These are phyloP conservation scores for Heterohyrax brucei DNA, from an alignment of 2,797 vertebrate genomes.

Conservation along the genomic window DNA sequence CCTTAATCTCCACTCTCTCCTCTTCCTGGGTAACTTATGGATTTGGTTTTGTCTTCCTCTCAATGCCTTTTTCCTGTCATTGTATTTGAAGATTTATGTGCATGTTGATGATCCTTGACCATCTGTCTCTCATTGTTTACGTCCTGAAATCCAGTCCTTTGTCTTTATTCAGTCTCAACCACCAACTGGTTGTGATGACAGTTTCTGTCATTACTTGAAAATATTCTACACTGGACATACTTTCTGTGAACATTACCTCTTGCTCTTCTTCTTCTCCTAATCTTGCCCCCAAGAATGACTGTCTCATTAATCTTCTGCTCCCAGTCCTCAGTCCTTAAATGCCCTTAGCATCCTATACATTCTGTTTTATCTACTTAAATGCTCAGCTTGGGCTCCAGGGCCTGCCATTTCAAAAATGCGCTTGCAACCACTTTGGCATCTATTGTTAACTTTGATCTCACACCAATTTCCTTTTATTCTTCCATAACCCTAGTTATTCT, in stretches of 20 bases:
- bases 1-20: background rate
- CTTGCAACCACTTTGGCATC: slow-evolving; percentile 50
- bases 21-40: background rate
- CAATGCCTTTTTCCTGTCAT: background rate
- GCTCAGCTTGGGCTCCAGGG: slow-evolving; percentile 45
- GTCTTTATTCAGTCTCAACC: background rate
- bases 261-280: background rate
- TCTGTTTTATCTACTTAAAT: slow-evolving; percentile 69
- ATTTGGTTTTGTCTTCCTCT: background rate
- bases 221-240: background rate
- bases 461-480: slow-evolving; percentile 72
- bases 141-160: background rate
- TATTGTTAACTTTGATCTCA: slow-evolving; percentile 71
- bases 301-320: slow-evolving; percentile 49
- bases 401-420: slow-evolving; percentile 61
- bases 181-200: background rate
- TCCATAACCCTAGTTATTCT: slow-evolving; percentile 30
- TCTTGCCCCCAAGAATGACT: slow-evolving; percentile 18
- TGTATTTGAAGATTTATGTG: background rate
- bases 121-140: background rate
- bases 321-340: slow-evolving; percentile 63
- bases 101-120: background rate
- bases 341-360: slow-evolving; percentile 34
- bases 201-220: background rate
- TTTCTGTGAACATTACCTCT: background rate